A percentile compares a stretch with the other conserved stretches of the same genome.
Conservation (phyloP, 2,888 invertebrate species). For the Euclidia mi region DNA sequence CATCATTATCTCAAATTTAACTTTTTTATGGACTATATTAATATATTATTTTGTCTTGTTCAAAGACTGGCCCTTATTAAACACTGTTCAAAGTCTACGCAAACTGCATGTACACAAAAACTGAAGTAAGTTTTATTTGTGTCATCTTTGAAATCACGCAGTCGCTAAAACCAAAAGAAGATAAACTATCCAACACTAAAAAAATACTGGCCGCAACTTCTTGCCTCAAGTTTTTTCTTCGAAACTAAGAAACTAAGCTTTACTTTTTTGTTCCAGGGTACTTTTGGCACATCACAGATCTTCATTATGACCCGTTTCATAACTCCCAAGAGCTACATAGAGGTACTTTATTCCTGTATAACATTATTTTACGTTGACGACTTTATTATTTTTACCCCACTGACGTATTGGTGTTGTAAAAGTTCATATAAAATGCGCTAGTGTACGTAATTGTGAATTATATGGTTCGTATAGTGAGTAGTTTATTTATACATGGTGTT, state of each 20-base stretch:
- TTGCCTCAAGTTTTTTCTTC: neutral
- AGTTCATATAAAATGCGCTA: slow-evolving; percentile 31
- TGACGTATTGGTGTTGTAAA: slow-evolving; percentile 18
- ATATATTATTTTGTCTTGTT: too few relatives aligned
- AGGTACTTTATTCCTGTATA: slow-evolving; percentile 71
- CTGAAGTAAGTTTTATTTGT: too few relatives aligned
- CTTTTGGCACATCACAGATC: slow-evolving; percentile 98
- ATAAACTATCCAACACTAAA: neutral
- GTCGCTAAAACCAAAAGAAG: neutral
- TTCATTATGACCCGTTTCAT: slow-evolving; percentile 96
- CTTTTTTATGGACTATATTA: too few relatives aligned
- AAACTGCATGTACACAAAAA: too few relatives aligned
- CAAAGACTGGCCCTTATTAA: too few relatives aligned
- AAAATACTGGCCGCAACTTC: neutral
- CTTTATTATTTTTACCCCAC: slow-evolving; percentile 53
- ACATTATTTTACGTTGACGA: slow-evolving; percentile 53
- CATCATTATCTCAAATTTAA: too few relatives aligned
- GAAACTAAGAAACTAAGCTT: slow-evolving; percentile 38
- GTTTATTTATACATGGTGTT: neutral
- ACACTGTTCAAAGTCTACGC: too few relatives aligned
- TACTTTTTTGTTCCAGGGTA: slow-evolving; percentile 92
- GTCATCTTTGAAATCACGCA: neutral
- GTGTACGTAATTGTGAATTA: slow-evolving; percentile 29
- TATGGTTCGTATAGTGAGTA: slow-evolving; percentile 11
- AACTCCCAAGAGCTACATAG: slow-evolving; percentile 86